phyloP scores from a whole-genome alignment of 2,888 invertebrate species.

The Parascotia fuliginaria region DNA sequence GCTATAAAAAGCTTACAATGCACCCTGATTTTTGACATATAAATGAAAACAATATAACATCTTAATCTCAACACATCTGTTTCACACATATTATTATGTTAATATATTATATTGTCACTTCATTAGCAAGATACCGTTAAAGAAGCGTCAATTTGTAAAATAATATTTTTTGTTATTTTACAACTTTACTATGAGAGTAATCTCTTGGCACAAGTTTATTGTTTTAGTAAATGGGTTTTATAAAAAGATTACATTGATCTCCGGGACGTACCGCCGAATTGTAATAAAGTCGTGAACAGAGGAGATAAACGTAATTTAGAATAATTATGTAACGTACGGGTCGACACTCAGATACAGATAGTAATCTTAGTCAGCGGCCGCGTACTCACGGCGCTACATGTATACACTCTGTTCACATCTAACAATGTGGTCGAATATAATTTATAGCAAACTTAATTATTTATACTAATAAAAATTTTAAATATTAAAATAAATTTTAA shows the following conservation, averaged over 20 bases:
- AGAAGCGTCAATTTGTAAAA: neutral
- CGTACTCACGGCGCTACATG: slow-evolving; percentile 37
- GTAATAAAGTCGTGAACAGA: slow-evolving; percentile 22
- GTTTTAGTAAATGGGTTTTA: slow-evolving; percentile 28
- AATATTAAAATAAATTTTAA: too few relatives aligned
- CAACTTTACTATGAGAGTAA: slow-evolving; percentile 4
- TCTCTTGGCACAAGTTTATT: slow-evolving; percentile 9
- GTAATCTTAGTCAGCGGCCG: slow-evolving; percentile 62
- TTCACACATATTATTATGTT: slow-evolving; percentile 29
- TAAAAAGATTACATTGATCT: slow-evolving; percentile 40
- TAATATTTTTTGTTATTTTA: neutral
- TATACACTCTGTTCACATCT: slow-evolving; percentile 4
- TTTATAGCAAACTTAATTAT: neutral
- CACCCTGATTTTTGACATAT: slow-evolving; percentile 47
- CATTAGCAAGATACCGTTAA: slow-evolving; percentile 23
- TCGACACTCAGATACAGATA: slow-evolving; percentile 63
- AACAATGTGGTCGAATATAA: slow-evolving; percentile 10
- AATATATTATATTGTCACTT: slow-evolving; percentile 26
- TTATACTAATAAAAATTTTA: neutral
- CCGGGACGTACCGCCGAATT: slow-evolving; percentile 36
- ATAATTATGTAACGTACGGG: slow-evolving; percentile 71
- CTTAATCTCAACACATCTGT: slow-evolving; percentile 32
- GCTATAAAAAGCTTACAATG: slow-evolving; percentile 41
- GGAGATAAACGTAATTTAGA: slow-evolving; percentile 65
- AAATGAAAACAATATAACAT: slow-evolving; percentile 36